Evolutionary conservation across 2,113 vertebrate species (phyloP).

Genomic region (Cheilinus undulatus): DNA sequence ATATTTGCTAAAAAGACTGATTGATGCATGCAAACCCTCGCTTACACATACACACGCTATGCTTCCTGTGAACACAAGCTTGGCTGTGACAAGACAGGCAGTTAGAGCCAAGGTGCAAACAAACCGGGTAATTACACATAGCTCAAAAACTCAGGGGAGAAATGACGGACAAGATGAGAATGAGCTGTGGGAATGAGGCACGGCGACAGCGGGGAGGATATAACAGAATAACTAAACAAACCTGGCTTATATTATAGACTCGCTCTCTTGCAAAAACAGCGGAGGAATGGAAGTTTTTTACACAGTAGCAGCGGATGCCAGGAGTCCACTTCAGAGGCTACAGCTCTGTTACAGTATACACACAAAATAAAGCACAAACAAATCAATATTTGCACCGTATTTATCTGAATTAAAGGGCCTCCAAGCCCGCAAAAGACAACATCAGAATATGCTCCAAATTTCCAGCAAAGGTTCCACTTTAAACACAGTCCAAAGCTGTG

Average conservation of each 20-base stretch:
- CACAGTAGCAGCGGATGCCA: slow-evolving; percentile 32
- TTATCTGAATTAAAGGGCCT: slow-evolving; percentile 37
- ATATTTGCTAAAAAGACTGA: slow-evolving; percentile 72
- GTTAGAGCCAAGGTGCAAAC: slow-evolving; percentile 81
- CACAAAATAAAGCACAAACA: slow-evolving; percentile 45
- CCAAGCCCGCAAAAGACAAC: slow-evolving; percentile 11
- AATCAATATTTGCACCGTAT: slow-evolving; percentile 56
- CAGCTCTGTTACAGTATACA: slow-evolving; percentile 48
- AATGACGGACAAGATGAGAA: slow-evolving; percentile 78
- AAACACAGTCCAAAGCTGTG: slow-evolving; percentile 25
- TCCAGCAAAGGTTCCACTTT: slow-evolving; percentile 5
- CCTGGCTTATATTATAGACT: slow-evolving; percentile 59
- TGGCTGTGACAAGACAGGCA: slow-evolving; percentile 68
- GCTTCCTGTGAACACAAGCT: slow-evolving; percentile 61
- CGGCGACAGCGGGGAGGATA: slow-evolving; percentile 54
- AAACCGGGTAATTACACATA: slow-evolving; percentile 81
- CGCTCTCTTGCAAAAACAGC: slow-evolving; percentile 46
- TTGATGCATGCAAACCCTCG: slow-evolving; percentile 44
- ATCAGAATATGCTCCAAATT: slow-evolving; percentile 16
- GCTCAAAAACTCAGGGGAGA: slow-evolving; percentile 74
- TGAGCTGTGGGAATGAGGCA: slow-evolving; percentile 70
- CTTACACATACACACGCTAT: slow-evolving; percentile 1
- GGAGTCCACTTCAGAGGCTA: slow-evolving; percentile 51
- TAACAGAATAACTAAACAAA: slow-evolving; percentile 70
- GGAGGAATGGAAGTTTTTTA: slow-evolving; percentile 33